Evolutionary conservation across 2,888 invertebrate genomes (phyloP).

Genomic region (Pollenia amentaria): DNA sequence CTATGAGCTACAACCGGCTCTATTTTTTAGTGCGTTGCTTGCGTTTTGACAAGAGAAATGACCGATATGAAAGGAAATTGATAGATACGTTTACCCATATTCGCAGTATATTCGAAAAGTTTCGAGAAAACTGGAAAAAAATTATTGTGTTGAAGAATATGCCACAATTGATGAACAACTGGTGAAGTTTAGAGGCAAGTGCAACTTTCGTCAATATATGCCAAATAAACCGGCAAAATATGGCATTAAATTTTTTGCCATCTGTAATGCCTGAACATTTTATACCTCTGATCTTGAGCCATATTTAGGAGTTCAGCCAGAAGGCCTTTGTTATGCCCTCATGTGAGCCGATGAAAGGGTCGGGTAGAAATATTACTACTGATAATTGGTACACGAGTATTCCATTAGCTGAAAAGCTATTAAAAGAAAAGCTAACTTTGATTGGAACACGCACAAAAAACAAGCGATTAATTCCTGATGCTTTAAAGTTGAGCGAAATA

Average conservation of each 20-base stretch:
- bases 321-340: neutral
- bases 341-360: slow-evolving; percentile 1
- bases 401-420: too few species aligned
- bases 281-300: neutral
- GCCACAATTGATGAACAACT: slow-evolving; percentile 2
- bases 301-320: neutral
- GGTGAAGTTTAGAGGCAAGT: slow-evolving; percentile 3
- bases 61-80: too few species aligned
- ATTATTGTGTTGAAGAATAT: neutral
- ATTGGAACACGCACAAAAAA: too few species aligned
- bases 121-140: neutral
- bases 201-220: slow-evolving; percentile 1
- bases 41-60: too few species aligned
- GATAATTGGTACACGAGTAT: too few species aligned
- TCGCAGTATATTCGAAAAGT: neutral
- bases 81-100: too few species aligned
- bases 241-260: slow-evolving; percentile 5
- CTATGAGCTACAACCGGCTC: too few species aligned
- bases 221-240: slow-evolving; percentile 1
- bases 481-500: too few species aligned
- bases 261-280: neutral
- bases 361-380: too few species aligned
- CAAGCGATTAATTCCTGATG: too few species aligned
- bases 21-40: too few species aligned
- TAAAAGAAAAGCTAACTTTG: too few species aligned